A percentile compares a stretch with the other conserved stretches of the same genome.
phyloP scores from a whole-genome alignment of 2,797 vertebrate species.

The Myotis planiceps region DNA sequence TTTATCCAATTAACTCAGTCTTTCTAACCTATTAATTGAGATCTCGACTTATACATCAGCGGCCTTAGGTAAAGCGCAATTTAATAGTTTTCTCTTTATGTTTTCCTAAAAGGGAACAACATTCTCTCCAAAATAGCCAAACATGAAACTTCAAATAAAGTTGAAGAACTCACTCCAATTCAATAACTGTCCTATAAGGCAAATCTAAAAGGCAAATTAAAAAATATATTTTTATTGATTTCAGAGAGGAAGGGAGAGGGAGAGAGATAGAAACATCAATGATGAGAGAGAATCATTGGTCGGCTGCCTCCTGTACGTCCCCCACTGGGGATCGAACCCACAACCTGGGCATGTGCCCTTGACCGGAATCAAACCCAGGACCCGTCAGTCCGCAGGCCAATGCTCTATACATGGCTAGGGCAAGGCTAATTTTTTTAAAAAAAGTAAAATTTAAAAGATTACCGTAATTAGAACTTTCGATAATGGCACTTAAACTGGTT shows the following conservation, averaged over 20 bases:
- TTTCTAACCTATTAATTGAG: not conserved
- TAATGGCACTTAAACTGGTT: slow-evolving; percentile 75
- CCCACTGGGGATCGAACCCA: too few relatives aligned
- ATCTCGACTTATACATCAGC: not conserved
- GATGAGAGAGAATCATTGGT: too few relatives aligned
- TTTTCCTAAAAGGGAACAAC: not conserved
- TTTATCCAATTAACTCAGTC: not conserved
- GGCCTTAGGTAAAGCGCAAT: not conserved
- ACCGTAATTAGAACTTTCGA: slow-evolving; percentile 75
- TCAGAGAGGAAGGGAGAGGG: too few relatives aligned
- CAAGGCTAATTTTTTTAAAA: not conserved
- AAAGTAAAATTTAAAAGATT: slow-evolving; percentile 70
- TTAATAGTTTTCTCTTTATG: not conserved
- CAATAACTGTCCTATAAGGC: slow-evolving; percentile 48
- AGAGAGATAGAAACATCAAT: too few relatives aligned
- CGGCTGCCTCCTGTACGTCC: too few relatives aligned
- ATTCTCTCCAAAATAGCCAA: slow-evolving; percentile 15
- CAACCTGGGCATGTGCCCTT: too few relatives aligned
- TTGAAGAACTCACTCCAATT: slow-evolving; percentile 19
- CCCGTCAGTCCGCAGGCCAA: too few relatives aligned
- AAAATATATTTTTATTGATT: too few relatives aligned
- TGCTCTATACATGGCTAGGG: too few relatives aligned
- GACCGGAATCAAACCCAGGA: too few relatives aligned
- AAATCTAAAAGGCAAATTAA: slow-evolving; percentile 9
- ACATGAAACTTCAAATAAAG: slow-evolving; percentile 48